Conservation (phyloP, 2,797 vertebrate species). For the Mycteria americana region DNA sequence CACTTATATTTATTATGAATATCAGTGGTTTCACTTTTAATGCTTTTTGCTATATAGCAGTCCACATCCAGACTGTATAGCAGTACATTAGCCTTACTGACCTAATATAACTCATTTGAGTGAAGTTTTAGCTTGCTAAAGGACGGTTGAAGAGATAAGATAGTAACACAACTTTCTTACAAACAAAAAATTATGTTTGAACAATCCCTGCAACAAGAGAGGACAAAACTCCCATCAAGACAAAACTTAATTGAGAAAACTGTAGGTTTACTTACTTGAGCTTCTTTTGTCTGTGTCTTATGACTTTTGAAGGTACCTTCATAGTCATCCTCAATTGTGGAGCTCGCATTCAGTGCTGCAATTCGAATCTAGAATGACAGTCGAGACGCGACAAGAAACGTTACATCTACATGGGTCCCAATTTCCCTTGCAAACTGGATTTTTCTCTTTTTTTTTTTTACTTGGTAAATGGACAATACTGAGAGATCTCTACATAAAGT, state of each 20-base stretch:
- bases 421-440: background rate
- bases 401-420: background rate
- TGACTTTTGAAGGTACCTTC: constrained; percentile 88
- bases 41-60: background rate
- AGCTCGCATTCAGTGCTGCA: constrained; percentile 92
- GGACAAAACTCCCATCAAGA: background rate
- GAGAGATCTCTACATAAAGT: background rate
- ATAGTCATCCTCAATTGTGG: constrained; percentile 87
- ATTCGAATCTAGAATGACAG: constrained; percentile 86
- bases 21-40: background rate
- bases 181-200: background rate
- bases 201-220: background rate
- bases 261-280: constrained; percentile 80
- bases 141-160: background rate
- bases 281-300: constrained; percentile 95
- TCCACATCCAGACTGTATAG: background rate
- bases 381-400: fast-evolving
- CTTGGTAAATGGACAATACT: background rate
- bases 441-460: background rate
- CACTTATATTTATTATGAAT: background rate
- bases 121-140: background rate
- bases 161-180: background rate
- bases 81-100: background rate
- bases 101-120: background rate
- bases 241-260: background rate